Percentiles rank a stretch among this genome's conserved stretches.
Conservation (phyloP, 2,113 vertebrate genomes). For the Calyptomena viridis region DNA sequence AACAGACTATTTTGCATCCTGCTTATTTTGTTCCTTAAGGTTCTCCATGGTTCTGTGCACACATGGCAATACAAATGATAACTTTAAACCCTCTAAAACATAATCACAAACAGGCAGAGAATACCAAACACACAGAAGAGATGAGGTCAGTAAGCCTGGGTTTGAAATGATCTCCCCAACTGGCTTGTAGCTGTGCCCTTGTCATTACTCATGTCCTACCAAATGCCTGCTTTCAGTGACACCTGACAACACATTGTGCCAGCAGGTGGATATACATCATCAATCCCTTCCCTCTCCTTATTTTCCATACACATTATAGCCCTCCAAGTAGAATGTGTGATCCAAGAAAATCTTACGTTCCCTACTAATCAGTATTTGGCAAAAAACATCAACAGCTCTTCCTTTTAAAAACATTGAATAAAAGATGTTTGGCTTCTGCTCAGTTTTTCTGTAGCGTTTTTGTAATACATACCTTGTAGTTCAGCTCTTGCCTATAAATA, state of each 20-base stretch:
- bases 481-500: slow-evolving; percentile 29
- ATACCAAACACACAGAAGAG: not conserved
- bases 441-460: not conserved
- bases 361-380: not conserved
- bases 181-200: not conserved
- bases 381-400: not conserved
- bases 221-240: not conserved
- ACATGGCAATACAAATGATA: not conserved
- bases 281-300: not conserved
- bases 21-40: not conserved
- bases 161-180: not conserved
- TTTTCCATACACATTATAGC: not conserved
- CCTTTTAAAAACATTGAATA: not conserved
- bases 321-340: not conserved
- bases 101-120: not conserved
- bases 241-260: not conserved
- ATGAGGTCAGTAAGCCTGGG: not conserved
- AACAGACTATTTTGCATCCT: not conserved
- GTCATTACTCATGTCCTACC: not conserved
- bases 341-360: not conserved
- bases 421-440: not conserved
- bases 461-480: not conserved
- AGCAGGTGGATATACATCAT: not conserved
- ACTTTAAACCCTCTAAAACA: not conserved
- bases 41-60: rapidly evolving